Evolutionary conservation across 2,888 invertebrate genomes (phyloP).

Genomic region (Ctenicera cuprea): DNA sequence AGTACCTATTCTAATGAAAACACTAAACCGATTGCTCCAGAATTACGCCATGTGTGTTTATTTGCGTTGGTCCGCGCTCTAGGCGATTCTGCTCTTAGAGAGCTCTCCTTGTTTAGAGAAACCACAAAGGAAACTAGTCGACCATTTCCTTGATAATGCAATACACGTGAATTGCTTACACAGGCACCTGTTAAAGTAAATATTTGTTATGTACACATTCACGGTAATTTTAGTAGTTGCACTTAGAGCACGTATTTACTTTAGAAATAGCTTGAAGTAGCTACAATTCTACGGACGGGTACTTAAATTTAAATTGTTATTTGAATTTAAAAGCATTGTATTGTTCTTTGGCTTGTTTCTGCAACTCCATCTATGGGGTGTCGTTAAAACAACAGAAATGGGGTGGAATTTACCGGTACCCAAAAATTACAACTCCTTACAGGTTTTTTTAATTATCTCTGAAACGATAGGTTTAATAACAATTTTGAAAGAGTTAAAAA

Average conservation of each 20-base stretch:
- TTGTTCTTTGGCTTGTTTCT: too few species aligned
- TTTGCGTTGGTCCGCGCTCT: neutral
- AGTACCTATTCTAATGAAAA: neutral
- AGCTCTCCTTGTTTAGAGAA: conserved; percentile 27
- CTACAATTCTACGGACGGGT: too few species aligned
- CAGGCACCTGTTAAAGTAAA: conserved; percentile 28
- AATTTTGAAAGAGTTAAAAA: too few species aligned
- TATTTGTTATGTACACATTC: conserved; percentile 12
- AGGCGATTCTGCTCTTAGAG: conserved; percentile 3
- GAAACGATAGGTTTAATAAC: too few species aligned
- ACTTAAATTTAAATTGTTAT: too few species aligned
- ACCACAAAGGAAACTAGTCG: conserved; percentile 32
- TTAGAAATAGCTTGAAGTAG: conserved; percentile 2
- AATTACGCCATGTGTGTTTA: neutral
- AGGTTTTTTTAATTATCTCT: too few species aligned
- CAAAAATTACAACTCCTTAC: too few species aligned
- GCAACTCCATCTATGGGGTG: too few species aligned
- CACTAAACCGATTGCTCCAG: neutral
- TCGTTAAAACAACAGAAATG: too few species aligned
- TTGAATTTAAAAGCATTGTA: too few species aligned
- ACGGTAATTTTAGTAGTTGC: conserved; percentile 13
- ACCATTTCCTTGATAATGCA: conserved; percentile 26
- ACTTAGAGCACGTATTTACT: neutral
- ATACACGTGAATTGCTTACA: conserved; percentile 28
- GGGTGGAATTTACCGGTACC: too few species aligned